Percentiles rank a stretch among this genome's conserved stretches.
phyloP scores from a whole-genome alignment of 2,113 vertebrate species.

The Rhinichthys klamathensis region DNA sequence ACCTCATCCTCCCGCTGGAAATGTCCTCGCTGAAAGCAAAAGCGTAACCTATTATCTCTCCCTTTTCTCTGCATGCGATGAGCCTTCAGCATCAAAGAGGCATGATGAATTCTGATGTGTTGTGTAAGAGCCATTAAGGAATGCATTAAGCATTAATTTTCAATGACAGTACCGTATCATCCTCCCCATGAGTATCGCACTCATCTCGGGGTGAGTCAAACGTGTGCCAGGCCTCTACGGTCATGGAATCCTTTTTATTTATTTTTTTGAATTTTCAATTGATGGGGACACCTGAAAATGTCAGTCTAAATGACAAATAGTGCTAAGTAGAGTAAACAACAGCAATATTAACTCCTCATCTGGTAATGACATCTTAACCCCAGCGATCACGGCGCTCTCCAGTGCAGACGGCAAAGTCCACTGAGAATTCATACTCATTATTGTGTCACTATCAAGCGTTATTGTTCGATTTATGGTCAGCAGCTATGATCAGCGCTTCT shows the following conservation, averaged over 20 bases:
- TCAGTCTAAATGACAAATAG: no score
- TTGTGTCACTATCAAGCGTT: neutral
- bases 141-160: constrained; percentile 51
- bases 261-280: neutral
- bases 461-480: constrained; percentile 9
- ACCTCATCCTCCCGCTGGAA: constrained; percentile 21
- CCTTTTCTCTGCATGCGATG: constrained; percentile 14
- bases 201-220: constrained; percentile 20
- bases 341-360: constrained; percentile 20
- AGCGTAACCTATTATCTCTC: constrained; percentile 28
- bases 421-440: constrained; percentile 1
- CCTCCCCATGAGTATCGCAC: neutral
- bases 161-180: constrained; percentile 18
- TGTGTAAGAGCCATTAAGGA: constrained; percentile 46
- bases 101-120: constrained; percentile 45
- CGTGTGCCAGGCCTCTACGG: neutral
- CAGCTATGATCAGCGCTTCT: neutral
- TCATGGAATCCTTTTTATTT: neutral
- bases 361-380: neutral
- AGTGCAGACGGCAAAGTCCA: neutral
- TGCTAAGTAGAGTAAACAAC: neutral
- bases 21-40: constrained; percentile 23
- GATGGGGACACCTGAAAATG: no score
- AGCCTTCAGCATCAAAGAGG: constrained; percentile 42
- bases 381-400: neutral